Conservation (phyloP, 2,888 invertebrate genomes). For the Polydrusus pterygomalis region DNA sequence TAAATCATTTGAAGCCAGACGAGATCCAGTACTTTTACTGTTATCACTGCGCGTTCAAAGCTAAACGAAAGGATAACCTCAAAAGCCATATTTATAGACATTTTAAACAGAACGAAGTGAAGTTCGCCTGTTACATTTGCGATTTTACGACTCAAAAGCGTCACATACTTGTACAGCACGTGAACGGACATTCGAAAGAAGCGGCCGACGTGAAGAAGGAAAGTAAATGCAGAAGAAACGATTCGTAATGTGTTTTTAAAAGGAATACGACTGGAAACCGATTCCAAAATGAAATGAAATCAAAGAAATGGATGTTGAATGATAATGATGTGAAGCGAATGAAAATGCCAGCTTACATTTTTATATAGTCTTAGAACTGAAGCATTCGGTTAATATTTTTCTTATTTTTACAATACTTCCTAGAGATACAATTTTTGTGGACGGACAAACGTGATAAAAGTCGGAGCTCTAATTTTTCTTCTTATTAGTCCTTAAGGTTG, state of each 20-base stretch:
- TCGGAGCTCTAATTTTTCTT: too few relatives aligned
- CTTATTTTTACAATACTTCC: too few relatives aligned
- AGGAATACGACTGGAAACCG: neutral
- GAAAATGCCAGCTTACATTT: too few relatives aligned
- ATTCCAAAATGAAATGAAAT: too few relatives aligned
- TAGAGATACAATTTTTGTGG: too few relatives aligned
- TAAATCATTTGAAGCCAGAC: conserved; percentile 22
- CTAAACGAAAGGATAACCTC: conserved; percentile 26
- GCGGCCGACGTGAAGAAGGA: neutral
- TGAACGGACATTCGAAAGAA: neutral
- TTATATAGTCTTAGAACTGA: too few relatives aligned
- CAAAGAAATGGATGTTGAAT: too few relatives aligned
- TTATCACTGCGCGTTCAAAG: conserved; percentile 30
- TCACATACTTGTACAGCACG: neutral
- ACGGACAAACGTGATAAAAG: too few relatives aligned
- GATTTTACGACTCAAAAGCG: conserved; percentile 18
- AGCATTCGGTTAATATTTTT: too few relatives aligned
- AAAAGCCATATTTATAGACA: conserved; percentile 21
- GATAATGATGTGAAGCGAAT: too few relatives aligned
- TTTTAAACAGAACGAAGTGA: conserved; percentile 8
- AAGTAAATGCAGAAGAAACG: neutral
- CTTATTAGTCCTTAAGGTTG: too few relatives aligned
- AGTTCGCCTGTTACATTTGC: conserved; percentile 9
- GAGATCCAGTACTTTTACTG: conserved; percentile 30
- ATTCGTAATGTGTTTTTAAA: neutral